Evolutionary conservation across 2,888 invertebrate species (phyloP).

Genomic region (Ichneumoninae sp.): DNA sequence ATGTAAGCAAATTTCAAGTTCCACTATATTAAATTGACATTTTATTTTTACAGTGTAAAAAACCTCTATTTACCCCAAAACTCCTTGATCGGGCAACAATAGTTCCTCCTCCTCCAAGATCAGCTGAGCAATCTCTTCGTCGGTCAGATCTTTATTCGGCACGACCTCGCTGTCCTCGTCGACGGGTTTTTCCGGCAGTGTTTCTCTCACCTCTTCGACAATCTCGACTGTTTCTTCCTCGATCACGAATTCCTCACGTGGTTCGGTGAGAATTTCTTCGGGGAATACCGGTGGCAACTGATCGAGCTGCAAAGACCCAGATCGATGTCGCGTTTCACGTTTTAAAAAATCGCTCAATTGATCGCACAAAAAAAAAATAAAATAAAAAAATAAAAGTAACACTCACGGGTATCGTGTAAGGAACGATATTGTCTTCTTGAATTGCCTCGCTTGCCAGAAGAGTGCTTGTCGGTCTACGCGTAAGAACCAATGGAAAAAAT

Average conservation of each 20-base stretch:
- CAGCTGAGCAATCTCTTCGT: conserved; percentile 89
- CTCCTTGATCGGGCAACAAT: conserved; percentile 87
- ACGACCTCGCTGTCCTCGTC: conserved; percentile 80
- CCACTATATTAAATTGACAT: too few relatives aligned
- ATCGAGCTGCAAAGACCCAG: conserved; percentile 47
- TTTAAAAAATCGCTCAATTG: conserved; percentile 15
- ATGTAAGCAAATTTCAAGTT: too few relatives aligned
- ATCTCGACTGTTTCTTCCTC: conserved; percentile 67
- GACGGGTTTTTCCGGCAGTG: conserved; percentile 75
- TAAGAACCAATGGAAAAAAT: conserved; percentile 41
- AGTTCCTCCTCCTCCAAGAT: conserved; percentile 90
- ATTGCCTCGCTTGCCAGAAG: conserved; percentile 78
- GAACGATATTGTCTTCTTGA: conserved; percentile 80
- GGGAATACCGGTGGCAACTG: conserved; percentile 76
- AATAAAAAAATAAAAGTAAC: conserved; percentile 14
- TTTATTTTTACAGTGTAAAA: background rate
- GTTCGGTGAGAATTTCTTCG: conserved; percentile 69
- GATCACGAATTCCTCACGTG: conserved; percentile 67
- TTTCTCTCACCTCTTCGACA: conserved; percentile 66
- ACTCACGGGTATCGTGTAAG: conserved; percentile 83
- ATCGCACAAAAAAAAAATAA: conserved; percentile 11
- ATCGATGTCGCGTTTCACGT: background rate
- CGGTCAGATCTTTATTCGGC: conserved; percentile 85
- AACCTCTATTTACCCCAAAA: conserved; percentile 87
- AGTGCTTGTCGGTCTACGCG: conserved; percentile 78